Evolutionary conservation across 1,140 invertebrate species (phyloP).

Genomic region (Zaprionus vittiger): DNA sequence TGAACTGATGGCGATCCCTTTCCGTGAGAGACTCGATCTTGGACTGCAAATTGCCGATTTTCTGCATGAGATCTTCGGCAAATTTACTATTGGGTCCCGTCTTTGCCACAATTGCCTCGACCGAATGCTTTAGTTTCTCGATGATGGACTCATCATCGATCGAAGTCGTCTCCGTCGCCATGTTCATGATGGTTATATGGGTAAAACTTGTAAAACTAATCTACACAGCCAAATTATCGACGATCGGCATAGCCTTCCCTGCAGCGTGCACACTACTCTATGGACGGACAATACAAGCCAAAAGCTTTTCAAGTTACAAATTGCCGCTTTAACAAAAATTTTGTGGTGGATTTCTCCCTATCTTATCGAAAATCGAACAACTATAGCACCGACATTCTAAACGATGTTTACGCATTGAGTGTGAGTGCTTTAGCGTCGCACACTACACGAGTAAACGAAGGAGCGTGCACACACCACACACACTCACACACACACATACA

Average conservation of each 20-base stretch:
- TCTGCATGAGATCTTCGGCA: conserved; percentile 61
- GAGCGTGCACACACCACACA: neutral
- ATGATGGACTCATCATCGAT: conserved; percentile 53
- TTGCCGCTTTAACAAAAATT: conserved; percentile 28
- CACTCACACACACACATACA: neutral
- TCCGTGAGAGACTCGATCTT: conserved; percentile 67
- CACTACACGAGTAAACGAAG: conserved; percentile 41
- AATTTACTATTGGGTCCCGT: conserved; percentile 71
- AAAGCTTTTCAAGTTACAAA: conserved; percentile 25
- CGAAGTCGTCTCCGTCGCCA: conserved; percentile 9
- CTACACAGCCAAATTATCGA: conserved; percentile 3
- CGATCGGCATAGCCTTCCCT: conserved; percentile 45
- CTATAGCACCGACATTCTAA: conserved; percentile 64
- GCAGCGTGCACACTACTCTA: conserved; percentile 10
- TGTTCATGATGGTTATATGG: neutral
- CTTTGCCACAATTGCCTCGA: conserved; percentile 68
- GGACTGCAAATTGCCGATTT: conserved; percentile 61
- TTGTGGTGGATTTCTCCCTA: conserved; percentile 62
- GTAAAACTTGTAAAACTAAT: conserved; percentile 14
- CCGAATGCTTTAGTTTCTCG: conserved; percentile 66
- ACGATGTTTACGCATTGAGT: conserved; percentile 26
- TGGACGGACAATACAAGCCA: conserved; percentile 1
- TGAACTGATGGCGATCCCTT: conserved; percentile 57
- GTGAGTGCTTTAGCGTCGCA: conserved; percentile 49
- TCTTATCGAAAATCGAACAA: conserved; percentile 77